These are phyloP conservation scores for Apaloderma vittatum DNA, from an alignment of 2,113 vertebrate genomes.

Conservation along the genomic window DNA sequence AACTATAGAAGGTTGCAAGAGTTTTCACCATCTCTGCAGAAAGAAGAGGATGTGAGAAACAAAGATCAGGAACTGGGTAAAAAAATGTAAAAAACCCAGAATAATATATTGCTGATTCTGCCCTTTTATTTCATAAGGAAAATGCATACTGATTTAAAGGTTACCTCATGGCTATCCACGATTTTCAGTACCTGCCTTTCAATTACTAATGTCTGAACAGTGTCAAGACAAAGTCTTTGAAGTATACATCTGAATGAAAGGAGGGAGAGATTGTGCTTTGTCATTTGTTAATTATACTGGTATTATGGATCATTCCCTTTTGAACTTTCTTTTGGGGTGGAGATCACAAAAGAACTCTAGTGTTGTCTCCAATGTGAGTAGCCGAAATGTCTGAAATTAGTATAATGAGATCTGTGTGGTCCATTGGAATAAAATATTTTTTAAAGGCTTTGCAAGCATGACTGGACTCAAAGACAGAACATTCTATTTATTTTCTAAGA, in stretches of 20 bases:
- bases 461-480: background rate
- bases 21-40: background rate
- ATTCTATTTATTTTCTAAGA: conserved; percentile 9
- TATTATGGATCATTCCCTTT: background rate
- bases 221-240: background rate
- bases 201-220: background rate
- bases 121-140: background rate
- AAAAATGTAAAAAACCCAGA: background rate
- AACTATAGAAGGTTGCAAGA: background rate
- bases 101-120: background rate
- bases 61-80: background rate
- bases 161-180: background rate
- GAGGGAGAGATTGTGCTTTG: background rate
- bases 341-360: background rate
- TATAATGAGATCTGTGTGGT: background rate
- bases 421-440: background rate
- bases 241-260: background rate
- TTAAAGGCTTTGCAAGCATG: background rate
- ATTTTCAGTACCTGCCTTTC: background rate
- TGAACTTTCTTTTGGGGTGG: background rate
- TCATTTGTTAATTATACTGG: background rate
- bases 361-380: background rate
- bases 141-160: background rate
- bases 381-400: background rate
- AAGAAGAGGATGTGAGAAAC: background rate